These are phyloP conservation scores for Ormia ochracea DNA, from an alignment of 2,888 invertebrate species.

Conservation along the genomic window DNA sequence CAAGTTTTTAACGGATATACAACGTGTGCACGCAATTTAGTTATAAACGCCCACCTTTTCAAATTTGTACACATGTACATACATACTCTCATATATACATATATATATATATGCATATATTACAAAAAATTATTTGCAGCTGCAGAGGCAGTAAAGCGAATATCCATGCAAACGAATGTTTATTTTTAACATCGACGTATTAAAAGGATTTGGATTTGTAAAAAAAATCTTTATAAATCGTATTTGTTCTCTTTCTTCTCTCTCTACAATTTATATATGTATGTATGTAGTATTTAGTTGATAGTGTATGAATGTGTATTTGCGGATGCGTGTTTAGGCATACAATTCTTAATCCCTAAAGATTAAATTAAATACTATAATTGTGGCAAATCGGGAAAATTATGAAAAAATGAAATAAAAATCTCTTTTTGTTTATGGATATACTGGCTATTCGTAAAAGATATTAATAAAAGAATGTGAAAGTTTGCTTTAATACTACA, in stretches of 20 bases:
- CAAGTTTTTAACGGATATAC: slow-evolving; percentile 61
- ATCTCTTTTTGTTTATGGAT: neutral
- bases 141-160: slow-evolving; percentile 1
- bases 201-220: neutral
- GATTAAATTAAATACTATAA: neutral
- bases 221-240: slow-evolving; percentile 15
- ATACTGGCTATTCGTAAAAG: neutral
- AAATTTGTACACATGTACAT: no score
- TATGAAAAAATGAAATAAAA: neutral
- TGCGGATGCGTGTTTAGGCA: neutral
- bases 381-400: slow-evolving; percentile 8
- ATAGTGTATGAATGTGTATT: neutral
- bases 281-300: neutral
- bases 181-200: slow-evolving; percentile 1
- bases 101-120: no score
- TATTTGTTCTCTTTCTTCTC: neutral
- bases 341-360: slow-evolving; percentile 11
- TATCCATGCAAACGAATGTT: neutral
- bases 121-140: slow-evolving; percentile 19
- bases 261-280: neutral
- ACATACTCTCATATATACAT: no score
- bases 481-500: neutral
- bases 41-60: slow-evolving; percentile 50
- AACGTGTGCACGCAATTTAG: slow-evolving; percentile 43
- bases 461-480: neutral